These are phyloP conservation scores for Monopterus albus DNA, from an alignment of 2,113 vertebrate species.

Conservation along the genomic window DNA sequence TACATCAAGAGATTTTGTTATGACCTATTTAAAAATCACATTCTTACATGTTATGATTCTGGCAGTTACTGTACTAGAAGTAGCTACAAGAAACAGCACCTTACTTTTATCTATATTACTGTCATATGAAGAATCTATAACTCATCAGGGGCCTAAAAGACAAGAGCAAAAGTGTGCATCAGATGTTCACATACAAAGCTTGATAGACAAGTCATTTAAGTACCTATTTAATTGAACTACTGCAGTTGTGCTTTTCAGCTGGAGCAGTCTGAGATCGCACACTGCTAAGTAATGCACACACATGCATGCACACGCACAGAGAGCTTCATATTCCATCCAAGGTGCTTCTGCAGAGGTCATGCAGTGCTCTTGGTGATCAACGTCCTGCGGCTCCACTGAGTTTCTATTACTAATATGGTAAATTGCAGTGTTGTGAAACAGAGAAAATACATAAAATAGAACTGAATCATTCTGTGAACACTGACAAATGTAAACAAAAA, in stretches of 20 bases:
- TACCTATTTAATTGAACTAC: conserved; percentile 57
- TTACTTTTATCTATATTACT: conserved; percentile 57
- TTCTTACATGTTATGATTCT: conserved; percentile 21
- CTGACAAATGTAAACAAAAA: conserved; percentile 61
- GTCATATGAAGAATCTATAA: conserved; percentile 52
- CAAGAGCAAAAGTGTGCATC: conserved; percentile 43
- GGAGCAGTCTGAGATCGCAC: conserved; percentile 13
- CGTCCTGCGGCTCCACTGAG: conserved; percentile 27
- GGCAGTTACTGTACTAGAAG: conserved; percentile 33
- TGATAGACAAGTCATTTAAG: conserved; percentile 48
- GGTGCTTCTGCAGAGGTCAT: conserved; percentile 60
- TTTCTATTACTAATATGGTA: conserved; percentile 43
- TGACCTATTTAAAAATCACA: conserved; percentile 21
- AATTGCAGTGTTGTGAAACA: conserved; percentile 35
- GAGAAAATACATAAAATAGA: conserved; percentile 14
- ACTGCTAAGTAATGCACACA: background rate
- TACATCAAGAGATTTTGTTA: conserved; percentile 14
- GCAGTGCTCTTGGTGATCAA: conserved; percentile 55
- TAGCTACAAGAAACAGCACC: conserved; percentile 30
- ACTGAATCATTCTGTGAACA: conserved; percentile 11
- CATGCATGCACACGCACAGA: background rate
- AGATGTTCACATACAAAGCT: conserved; percentile 36
- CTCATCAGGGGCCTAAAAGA: conserved; percentile 40
- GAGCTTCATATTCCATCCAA: conserved; percentile 44
- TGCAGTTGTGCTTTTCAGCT: conserved; percentile 58